Base-by-base conservation (phyloP, 2,888 invertebrate species). In the Pilophorus perplexus region DNA sequence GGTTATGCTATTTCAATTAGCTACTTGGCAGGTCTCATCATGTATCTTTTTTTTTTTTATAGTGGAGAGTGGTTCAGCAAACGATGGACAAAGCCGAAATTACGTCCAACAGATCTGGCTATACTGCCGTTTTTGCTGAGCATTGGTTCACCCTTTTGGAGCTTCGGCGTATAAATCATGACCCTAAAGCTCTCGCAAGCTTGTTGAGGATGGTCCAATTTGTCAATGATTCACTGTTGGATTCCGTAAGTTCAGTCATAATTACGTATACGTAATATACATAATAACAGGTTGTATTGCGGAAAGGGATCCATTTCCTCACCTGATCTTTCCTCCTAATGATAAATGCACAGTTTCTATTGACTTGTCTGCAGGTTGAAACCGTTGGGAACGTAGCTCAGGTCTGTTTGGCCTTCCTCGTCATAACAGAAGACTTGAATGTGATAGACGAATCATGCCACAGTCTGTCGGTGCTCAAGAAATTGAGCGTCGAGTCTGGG, bases 161-260 rank as follows among this genome's bases (percentile, higher is more conserved):
- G 44, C n/a, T 50, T 14, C 23, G 38, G 16, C 42, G 42, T 16
- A 23, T 64, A 23, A 37, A 27, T 14, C 38, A 50, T 3, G 38
- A 50, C 25, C 38, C 48, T 16, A 48, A 50, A 25, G 64, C 64
- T 4, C n/a, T 52, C 3, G 64, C 64, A n/a, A 38, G 48, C 14
- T 22, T 64, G 37, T 25, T 64, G 23, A 64, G 52, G 38, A 64
- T 64, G 50, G 37, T 50, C 1, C 64, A 64, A 14, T 64, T 38
- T 27, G 37, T 50, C 25, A 52, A 50, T 27, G 16, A 25, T 16
- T 28, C 50, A 14, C 6, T 64, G 25, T n/a, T 59, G 44, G 44
- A 14, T 2, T 25, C 16, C 33, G 59, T 59, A 27, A 55, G 55
- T 55, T 8, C 33, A 33, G 6, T 33, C 33, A 33, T n/a, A n/a